Percentiles rank a stretch among this genome's conserved stretches.
Conservation (phyloP, 2,888 invertebrate species). For the Frankliniella fusca region DNA sequence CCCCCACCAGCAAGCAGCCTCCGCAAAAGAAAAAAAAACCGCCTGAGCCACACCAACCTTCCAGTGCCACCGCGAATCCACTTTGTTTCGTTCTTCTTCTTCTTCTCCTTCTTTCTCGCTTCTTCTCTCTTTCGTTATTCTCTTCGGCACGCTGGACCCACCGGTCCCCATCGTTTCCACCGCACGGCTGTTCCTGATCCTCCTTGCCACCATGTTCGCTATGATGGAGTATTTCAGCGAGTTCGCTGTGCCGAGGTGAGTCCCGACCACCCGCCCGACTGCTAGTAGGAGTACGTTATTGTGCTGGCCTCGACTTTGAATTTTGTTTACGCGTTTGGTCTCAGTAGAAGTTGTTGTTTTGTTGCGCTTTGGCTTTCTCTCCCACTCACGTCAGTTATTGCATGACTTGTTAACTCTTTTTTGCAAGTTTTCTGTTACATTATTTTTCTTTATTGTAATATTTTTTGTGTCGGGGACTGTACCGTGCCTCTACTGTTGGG, state of each 20-base stretch:
- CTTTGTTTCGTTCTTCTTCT: slow-evolving; percentile 17
- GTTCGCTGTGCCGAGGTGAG: slow-evolving; percentile 52
- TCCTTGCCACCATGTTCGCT: slow-evolving; percentile 49
- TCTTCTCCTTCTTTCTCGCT: slow-evolving; percentile 23
- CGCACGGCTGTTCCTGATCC: background rate
- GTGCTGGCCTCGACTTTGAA: background rate
- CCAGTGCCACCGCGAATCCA: background rate
- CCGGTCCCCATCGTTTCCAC: slow-evolving; percentile 17
- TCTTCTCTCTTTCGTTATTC: slow-evolving; percentile 20
- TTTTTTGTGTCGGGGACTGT: no score
- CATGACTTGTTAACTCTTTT: no score
- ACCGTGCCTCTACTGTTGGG: no score
- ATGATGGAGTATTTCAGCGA: slow-evolving; percentile 54
- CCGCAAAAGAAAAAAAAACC: background rate
- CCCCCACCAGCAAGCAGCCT: background rate
- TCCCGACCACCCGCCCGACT: background rate
- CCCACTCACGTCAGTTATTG: no score
- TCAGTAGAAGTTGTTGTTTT: slow-evolving; percentile 9
- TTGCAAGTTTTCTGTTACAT: no score
- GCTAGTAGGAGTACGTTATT: background rate
- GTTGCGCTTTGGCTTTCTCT: background rate
- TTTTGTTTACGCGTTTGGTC: background rate
- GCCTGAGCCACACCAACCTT: background rate
- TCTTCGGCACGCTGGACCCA: slow-evolving; percentile 5
- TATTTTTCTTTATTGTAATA: no score